Evolutionary conservation across 1,140 invertebrate genomes (phyloP).

Genomic region (Galleria mellonella): DNA sequence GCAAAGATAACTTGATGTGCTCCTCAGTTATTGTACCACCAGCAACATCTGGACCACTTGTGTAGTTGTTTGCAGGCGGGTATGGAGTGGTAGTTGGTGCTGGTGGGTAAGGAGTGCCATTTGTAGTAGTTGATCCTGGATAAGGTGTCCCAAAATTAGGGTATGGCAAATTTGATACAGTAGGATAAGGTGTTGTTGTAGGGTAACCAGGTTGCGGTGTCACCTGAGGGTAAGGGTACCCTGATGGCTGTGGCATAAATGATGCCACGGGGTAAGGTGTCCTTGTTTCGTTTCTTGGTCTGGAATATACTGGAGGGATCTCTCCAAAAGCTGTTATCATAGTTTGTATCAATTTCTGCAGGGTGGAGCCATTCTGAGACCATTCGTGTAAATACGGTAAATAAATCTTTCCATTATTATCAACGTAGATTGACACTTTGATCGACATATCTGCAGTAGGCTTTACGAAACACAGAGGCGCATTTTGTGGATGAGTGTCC

Average conservation of each 20-base stretch:
- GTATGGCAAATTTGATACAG: constrained; percentile 56
- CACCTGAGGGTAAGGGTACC: constrained; percentile 45
- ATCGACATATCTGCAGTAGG: constrained; percentile 97
- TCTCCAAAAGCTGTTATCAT: constrained; percentile 97
- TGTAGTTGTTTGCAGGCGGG: constrained; percentile 52
- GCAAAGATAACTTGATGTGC: constrained; percentile 93
- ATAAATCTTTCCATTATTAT: constrained; percentile 96
- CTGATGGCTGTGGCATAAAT: constrained; percentile 79
- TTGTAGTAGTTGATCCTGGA: constrained; percentile 42
- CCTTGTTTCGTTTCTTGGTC: constrained; percentile 73
- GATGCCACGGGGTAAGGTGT: constrained; percentile 79
- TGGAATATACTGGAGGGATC: constrained; percentile 93
- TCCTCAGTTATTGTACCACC: constrained; percentile 94
- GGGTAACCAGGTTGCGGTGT: constrained; percentile 56
- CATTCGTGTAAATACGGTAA: constrained; percentile 98
- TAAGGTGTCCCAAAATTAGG: constrained; percentile 53
- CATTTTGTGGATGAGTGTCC: constrained; percentile 97
- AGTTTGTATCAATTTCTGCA: constrained; percentile 90
- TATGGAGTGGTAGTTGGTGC: constrained; percentile 56
- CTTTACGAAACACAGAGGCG: constrained; percentile 98
- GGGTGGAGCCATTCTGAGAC: constrained; percentile 88
- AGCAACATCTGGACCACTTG: constrained; percentile 59
- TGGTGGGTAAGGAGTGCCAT: constrained; percentile 46
- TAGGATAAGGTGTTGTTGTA: constrained; percentile 45
- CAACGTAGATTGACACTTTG: constrained; percentile 94